Conservation (phyloP, 2,797 vertebrate genomes). For the Cryptoprocta ferox region DNA sequence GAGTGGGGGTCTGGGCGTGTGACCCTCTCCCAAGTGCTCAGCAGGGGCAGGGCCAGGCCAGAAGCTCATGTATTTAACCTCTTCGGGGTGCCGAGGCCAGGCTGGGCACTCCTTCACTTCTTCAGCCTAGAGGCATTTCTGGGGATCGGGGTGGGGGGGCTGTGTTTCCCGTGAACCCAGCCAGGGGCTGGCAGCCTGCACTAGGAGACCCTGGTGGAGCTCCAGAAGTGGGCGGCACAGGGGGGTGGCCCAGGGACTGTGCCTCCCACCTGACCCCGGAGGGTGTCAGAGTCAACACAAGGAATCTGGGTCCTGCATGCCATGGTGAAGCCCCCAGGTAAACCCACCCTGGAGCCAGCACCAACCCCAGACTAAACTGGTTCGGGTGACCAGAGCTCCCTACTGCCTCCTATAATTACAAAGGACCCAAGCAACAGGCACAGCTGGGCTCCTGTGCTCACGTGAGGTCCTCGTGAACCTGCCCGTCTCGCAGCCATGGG, state of each 20-base stretch:
- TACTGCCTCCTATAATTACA: too few relatives aligned
- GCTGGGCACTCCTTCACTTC: not conserved
- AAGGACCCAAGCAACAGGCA: not conserved
- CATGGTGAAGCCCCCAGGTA: not conserved
- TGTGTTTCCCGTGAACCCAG: not conserved
- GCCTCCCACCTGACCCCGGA: not conserved
- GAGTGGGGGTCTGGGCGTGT: not conserved
- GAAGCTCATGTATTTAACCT: too few relatives aligned
- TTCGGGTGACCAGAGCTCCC: not conserved
- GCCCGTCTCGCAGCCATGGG: not conserved
- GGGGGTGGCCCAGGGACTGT: too few relatives aligned
- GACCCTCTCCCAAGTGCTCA: not conserved
- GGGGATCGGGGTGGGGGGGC: too few relatives aligned
- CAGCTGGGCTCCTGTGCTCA: not conserved
- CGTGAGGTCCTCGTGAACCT: accelerated
- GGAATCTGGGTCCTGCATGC: not conserved
- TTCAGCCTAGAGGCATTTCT: not conserved
- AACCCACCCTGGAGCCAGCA: too few relatives aligned
- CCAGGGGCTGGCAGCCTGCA: not conserved
- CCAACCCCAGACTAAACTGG: not conserved
- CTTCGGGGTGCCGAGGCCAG: too few relatives aligned
- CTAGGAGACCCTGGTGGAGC: not conserved
- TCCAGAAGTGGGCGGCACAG: not conserved
- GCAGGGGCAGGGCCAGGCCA: too few relatives aligned
- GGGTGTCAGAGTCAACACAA: not conserved